Percentiles rank a stretch among this genome's conserved stretches.
Evolutionary conservation across 2,113 vertebrate species (phyloP).

Genomic region (Eurystomus gularis): DNA sequence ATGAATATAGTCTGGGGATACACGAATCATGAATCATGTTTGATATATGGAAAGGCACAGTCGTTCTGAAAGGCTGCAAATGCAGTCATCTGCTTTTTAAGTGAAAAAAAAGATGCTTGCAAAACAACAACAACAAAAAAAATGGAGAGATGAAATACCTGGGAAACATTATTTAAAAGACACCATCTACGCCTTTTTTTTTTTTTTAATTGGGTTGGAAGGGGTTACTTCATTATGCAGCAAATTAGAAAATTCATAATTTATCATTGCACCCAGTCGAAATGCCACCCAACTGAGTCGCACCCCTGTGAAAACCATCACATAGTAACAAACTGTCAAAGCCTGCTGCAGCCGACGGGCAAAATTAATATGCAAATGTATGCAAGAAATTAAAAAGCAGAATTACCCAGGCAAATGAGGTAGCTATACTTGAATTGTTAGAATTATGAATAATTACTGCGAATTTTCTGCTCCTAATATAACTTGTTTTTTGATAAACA

Average conservation of each 20-base stretch:
- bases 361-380: constrained; percentile 99
- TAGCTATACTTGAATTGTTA: constrained; percentile 99
- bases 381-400: constrained; percentile 99
- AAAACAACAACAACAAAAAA: constrained; percentile 54
- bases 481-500: constrained; percentile 99
- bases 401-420: constrained; percentile 99
- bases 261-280: constrained; percentile 98
- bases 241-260: constrained; percentile 99
- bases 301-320: constrained; percentile 93
- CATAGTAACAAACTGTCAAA: constrained; percentile 93
- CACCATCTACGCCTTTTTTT: constrained; percentile 48
- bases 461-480: constrained; percentile 99
- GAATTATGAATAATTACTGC: constrained; percentile 99
- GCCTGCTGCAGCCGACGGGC: constrained; percentile 96
- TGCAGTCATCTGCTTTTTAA: constrained; percentile 52
- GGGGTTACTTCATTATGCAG: constrained; percentile 97
- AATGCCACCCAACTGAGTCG: constrained; percentile 98
- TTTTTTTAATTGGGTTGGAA: constrained; percentile 84
- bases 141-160: constrained; percentile 51
- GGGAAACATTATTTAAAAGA: constrained; percentile 55
- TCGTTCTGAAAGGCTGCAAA: constrained; percentile 62
- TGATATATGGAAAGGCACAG: constrained; percentile 45
- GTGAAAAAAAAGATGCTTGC: constrained; percentile 22
- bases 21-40: constrained; percentile 50
- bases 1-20: constrained; percentile 37